Evolutionary conservation across 2,888 invertebrate genomes (phyloP).

Genomic region (Ennomos quercinarius): DNA sequence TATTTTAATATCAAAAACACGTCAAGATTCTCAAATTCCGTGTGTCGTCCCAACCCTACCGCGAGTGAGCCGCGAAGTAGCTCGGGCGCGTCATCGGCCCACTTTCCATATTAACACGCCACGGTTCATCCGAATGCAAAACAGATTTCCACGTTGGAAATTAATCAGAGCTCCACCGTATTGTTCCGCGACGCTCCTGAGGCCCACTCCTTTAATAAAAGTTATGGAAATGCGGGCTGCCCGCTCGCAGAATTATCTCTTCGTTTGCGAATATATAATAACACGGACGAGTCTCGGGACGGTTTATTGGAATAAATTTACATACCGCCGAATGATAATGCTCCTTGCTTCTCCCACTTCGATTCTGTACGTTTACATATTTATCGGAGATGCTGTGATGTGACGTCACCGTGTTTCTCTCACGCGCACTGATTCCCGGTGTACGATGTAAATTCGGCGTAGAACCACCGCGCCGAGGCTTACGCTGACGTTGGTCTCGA

Average conservation of each 20-base stretch:
- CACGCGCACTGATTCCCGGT: slow-evolving; percentile 32
- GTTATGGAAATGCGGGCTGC: slow-evolving; percentile 80
- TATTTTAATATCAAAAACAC: too few species aligned
- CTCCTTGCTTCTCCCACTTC: slow-evolving; percentile 64
- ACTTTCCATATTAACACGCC: slow-evolving; percentile 56
- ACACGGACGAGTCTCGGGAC: slow-evolving; percentile 70
- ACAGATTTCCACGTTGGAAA: slow-evolving; percentile 77
- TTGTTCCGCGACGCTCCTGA: slow-evolving; percentile 75
- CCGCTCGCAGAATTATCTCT: slow-evolving; percentile 81
- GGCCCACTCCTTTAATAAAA: slow-evolving; percentile 82
- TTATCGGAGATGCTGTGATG: slow-evolving; percentile 73
- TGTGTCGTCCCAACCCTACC: slow-evolving; percentile 1
- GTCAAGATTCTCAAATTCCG: too few species aligned
- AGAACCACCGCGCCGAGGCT: slow-evolving; percentile 11
- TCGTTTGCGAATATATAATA: slow-evolving; percentile 85
- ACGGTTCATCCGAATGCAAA: slow-evolving; percentile 75
- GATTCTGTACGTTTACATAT: slow-evolving; percentile 81
- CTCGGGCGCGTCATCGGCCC: slow-evolving; percentile 47
- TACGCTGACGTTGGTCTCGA: slow-evolving; percentile 21
- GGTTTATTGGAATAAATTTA: slow-evolving; percentile 85
- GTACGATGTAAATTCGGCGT: slow-evolving; percentile 46
- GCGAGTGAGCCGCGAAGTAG: slow-evolving; percentile 9
- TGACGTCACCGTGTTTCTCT: slow-evolving; percentile 45
- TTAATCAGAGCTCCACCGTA: slow-evolving; percentile 73
- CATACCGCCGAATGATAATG: slow-evolving; percentile 79